Base-by-base conservation (phyloP, 2,888 invertebrate genomes). In the Polydrusus pterygomalis region DNA sequence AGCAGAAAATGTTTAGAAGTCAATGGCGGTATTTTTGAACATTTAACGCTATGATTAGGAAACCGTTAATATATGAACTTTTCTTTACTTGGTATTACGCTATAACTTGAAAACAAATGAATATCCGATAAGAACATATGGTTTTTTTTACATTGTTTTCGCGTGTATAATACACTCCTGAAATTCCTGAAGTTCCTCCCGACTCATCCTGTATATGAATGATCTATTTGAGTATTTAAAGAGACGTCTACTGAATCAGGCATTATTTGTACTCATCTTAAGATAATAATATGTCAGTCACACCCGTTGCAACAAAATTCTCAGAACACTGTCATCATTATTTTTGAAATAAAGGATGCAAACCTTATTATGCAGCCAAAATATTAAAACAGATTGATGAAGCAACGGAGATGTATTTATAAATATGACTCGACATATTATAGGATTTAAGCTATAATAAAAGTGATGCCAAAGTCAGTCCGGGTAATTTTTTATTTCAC, bases 361-460 rank as follows among this genome's bases (percentile, higher is more conserved):
- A 20, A 63, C 20, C 20, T 43, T 62, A 63, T 34, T 25, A 17
- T 54, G 68, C 68, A 68, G 38, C 30, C 68, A 13, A 54, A 68
- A 54, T 56, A 68, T 56, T 56, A 54, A 68, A 68, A 40, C 68
- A 68, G 68, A 68, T 40, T 38, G 1, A 34, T 5, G 10, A 18
- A 68, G 54, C 54, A 20, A 20, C 54, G 54, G 67, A 40, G 17
- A 68, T 15, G 43, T 73, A 73, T 73, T 73, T 67, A 67, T 67
- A 73, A 65, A 13, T 60, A 65, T 73, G 73, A 73, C 73, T 67
- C 47, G 67, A 64, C 58, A 20, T 51, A 65, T 65, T 51, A 65
- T 65, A 34, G 67, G 38, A 60, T 73, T 73, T 73, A 65, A 58
- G 60, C 40, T 45, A 43, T 45, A 43, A 47, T 60, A 56, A 56